Conservation (phyloP, 2,888 invertebrate genomes). For the Nyleta sp. region DNA sequence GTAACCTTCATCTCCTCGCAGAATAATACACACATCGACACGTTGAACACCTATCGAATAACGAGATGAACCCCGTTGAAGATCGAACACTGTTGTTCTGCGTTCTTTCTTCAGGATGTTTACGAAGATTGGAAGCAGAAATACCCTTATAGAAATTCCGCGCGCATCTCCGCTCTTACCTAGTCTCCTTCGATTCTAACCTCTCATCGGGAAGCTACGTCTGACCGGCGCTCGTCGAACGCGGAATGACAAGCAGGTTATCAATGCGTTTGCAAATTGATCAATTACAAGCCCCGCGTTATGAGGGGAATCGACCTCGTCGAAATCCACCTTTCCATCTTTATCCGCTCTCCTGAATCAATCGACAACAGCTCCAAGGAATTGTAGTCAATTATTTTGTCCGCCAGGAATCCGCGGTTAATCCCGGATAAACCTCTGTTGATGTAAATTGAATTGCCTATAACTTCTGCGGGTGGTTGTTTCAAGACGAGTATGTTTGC, state of each 20-base stretch:
- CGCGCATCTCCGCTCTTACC: constrained; percentile 15
- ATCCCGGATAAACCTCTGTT: too few relatives aligned
- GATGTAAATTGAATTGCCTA: too few relatives aligned
- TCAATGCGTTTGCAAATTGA: constrained; percentile 38
- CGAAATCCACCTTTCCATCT: constrained; percentile 30
- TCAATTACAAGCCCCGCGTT: constrained; percentile 20
- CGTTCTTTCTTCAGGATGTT: constrained; percentile 3
- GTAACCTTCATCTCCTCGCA: too few relatives aligned
- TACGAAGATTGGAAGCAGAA: constrained; percentile 41
- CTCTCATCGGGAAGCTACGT: constrained; percentile 12
- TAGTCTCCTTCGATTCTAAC: constrained; percentile 28
- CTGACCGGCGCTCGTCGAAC: constrained; percentile 17
- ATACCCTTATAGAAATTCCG: constrained; percentile 39
- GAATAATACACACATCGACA: neutral
- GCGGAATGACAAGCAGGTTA: constrained; percentile 26
- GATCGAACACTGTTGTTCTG: constrained; percentile 4
- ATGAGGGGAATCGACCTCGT: constrained; percentile 4
- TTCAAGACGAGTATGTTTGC: too few relatives aligned
- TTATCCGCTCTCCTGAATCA: constrained; percentile 13
- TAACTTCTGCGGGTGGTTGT: too few relatives aligned
- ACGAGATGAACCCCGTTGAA: neutral
- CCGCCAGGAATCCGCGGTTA: too few relatives aligned
- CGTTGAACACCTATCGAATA: neutral
- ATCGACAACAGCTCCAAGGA: constrained; percentile 3
- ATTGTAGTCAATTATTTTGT: too few relatives aligned